These are phyloP conservation scores for Erebia epiphron DNA, from an alignment of 2,888 invertebrate species.

Conservation along the genomic window DNA sequence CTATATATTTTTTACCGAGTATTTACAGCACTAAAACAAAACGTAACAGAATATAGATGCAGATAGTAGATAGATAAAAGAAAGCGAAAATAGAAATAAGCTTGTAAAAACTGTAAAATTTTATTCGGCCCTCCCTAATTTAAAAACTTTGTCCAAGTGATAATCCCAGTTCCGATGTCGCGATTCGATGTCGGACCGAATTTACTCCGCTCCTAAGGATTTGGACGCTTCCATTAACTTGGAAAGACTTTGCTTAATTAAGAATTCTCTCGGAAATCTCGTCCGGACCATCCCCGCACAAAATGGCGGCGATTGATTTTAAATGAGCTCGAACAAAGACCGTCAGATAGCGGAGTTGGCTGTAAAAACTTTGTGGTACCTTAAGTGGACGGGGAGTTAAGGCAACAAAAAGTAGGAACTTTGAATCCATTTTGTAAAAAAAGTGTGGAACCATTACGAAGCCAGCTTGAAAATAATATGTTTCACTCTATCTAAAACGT, in stretches of 20 bases:
- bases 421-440: constrained; percentile 16
- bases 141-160: constrained; percentile 36
- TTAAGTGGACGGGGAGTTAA: constrained; percentile 42
- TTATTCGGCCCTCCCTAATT: constrained; percentile 20
- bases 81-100: background rate
- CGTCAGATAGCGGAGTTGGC: constrained; percentile 56
- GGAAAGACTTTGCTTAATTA: constrained; percentile 80
- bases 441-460: background rate
- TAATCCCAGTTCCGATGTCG: constrained; percentile 37
- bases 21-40: background rate
- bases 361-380: constrained; percentile 63
- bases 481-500: background rate
- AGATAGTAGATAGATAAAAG: background rate
- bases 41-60: background rate
- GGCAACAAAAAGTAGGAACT: constrained; percentile 17
- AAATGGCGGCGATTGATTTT: constrained; percentile 79
- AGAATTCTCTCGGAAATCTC: constrained; percentile 79
- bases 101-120: background rate
- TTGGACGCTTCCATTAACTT: constrained; percentile 75
- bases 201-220: constrained; percentile 68
- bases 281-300: constrained; percentile 63
- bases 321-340: constrained; percentile 75
- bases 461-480: background rate
- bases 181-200: constrained; percentile 62
- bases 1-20: no score